Evolutionary conservation across 2,797 vertebrate species (phyloP).

Genomic region (Amniataba percoides): DNA sequence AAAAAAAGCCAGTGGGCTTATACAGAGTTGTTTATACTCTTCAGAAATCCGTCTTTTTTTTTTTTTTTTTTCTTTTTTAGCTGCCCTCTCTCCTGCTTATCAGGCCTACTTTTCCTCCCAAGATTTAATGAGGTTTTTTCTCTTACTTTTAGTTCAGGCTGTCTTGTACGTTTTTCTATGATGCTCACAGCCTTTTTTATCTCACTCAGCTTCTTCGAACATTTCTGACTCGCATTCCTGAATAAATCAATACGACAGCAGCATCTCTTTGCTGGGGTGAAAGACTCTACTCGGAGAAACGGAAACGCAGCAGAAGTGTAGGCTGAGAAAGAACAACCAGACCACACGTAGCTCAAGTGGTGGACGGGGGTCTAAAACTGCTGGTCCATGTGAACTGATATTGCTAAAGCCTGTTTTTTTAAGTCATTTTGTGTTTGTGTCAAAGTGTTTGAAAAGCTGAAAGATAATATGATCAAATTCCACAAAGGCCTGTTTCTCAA

Average conservation of each 20-base stretch:
- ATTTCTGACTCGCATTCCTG: conserved; percentile 15
- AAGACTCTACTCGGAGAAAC: conserved; percentile 1
- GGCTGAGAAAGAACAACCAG: neutral
- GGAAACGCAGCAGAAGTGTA: neutral
- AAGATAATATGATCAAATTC: neutral
- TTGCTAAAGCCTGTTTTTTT: no score
- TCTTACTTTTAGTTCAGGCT: conserved; percentile 35
- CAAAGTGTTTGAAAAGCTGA: neutral
- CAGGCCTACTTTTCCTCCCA: conserved; percentile 19
- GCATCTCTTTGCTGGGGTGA: conserved; percentile 14
- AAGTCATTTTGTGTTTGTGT: neutral
- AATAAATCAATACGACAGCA: conserved; percentile 43
- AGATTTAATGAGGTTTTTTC: conserved; percentile 47
- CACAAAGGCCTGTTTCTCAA: neutral
- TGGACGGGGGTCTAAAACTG: neutral
- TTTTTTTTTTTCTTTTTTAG: neutral
- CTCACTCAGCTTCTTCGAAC: conserved; percentile 31
- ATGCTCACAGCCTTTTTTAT: conserved; percentile 26
- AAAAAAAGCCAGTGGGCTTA: neutral
- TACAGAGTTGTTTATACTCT: conserved; percentile 11
- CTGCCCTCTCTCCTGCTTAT: conserved; percentile 17
- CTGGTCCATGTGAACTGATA: neutral
- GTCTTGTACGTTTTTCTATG: conserved; percentile 17
- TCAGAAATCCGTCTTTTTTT: conserved; percentile 11
- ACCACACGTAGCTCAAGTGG: neutral